Base-by-base conservation (phyloP, 1,140 invertebrate genomes). In the Goniozus legneri region DNA sequence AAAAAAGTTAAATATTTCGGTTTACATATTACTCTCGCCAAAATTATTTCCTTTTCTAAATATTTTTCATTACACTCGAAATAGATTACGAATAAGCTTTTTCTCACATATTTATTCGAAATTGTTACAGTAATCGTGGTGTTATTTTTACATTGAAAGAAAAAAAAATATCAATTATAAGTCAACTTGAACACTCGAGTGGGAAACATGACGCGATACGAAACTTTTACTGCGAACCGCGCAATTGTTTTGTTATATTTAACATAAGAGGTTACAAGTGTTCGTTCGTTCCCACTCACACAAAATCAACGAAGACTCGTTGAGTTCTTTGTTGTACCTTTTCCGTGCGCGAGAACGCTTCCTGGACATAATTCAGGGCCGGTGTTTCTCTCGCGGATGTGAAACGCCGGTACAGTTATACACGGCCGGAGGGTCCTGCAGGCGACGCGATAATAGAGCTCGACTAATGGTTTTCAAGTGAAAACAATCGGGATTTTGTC, bases 361-460 rank as follows among this genome's bases (percentile, higher is more conserved):
- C 51, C 60, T 56, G 65, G 58, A 64, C 55, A 49, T 47, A 55
- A 47, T 54, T 16, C 38, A 44, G 40, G 27, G 12, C 21, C 36
- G 22, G 19, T 13, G 34, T 50, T 31, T 42, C 55, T 57, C 43
- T 54, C 47, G 41, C 31, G 36, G 37, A 50, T 53, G 43, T 50
- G 44, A 50, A 21, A 57, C 54, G n/a, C 15, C 14, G 39, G 53
- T 63, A 65, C 58, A 65, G 65, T 71, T 71, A n/a, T n/a, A 68
- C 49, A 18, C 54, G 60, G 56, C 57, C 60, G 58, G 45, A 58
- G 48, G 47, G 54, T 42, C n/a, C n/a, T n/a, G n/a, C 40, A 36
- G 37, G 39, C 45, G 33, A 42, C 39, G 37, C 24, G 43, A 64
- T 65, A 62, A 61, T 65, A 52, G 52, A 60, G 40, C 54, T 53